These are phyloP conservation scores for Drosophila prostipennis DNA, from an alignment of 2,888 invertebrate genomes.

Conservation along the genomic window DNA sequence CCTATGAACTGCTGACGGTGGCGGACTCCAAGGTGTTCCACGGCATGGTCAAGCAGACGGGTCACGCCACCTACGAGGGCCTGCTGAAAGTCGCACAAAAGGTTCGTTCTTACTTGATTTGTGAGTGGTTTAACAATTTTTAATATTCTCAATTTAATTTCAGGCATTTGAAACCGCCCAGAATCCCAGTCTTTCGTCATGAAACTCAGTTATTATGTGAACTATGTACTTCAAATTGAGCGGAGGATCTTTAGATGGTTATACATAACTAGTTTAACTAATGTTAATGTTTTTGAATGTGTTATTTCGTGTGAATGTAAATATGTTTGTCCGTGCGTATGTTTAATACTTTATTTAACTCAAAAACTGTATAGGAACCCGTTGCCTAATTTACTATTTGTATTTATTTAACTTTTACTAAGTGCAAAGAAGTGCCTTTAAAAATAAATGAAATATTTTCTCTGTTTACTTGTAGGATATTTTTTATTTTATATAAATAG, in stretches of 20 bases:
- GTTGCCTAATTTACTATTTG: slow-evolving; percentile 13
- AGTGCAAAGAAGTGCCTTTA: slow-evolving; percentile 34
- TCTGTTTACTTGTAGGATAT: background rate
- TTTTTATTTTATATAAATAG: background rate
- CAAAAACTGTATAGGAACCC: slow-evolving; percentile 8
- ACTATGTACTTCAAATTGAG: slow-evolving; percentile 9
- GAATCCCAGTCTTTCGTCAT: slow-evolving; percentile 51
- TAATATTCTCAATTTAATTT: background rate
- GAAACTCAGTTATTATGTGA: slow-evolving; percentile 6
- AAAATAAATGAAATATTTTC: slow-evolving; percentile 19
- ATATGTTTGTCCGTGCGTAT: slow-evolving; percentile 36
- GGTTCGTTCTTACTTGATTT: slow-evolving; percentile 55
- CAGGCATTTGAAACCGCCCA: slow-evolving; percentile 57
- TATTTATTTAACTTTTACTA: slow-evolving; percentile 28
- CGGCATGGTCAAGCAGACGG: slow-evolving; percentile 87
- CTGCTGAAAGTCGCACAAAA: slow-evolving; percentile 87
- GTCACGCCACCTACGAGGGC: slow-evolving; percentile 87
- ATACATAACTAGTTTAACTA: slow-evolving; percentile 26
- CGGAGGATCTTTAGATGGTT: background rate
- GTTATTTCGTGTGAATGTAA: slow-evolving; percentile 30
- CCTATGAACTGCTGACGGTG: slow-evolving; percentile 86
- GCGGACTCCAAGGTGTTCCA: slow-evolving; percentile 85
- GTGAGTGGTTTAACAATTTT: background rate
- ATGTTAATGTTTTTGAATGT: slow-evolving; percentile 49
- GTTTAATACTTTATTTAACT: slow-evolving; percentile 3